Evolutionary conservation across 2,797 vertebrate genomes (phyloP).

Genomic region (Hydrocynus forskahlii): DNA sequence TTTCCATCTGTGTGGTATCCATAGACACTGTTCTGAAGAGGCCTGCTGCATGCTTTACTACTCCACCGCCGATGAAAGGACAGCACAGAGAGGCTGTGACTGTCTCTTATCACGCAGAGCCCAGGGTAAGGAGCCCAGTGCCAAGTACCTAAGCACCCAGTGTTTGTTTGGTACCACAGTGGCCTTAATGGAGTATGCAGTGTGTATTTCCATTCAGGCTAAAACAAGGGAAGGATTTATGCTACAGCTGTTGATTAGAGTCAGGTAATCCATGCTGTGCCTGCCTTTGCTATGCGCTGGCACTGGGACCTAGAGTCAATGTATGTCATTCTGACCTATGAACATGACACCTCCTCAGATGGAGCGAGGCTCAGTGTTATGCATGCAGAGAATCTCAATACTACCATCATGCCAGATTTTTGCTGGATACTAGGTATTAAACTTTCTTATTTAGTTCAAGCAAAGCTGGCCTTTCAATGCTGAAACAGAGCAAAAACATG

Average conservation of each 20-base stretch:
- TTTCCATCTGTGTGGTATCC: slow-evolving; percentile 37
- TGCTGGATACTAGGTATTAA: not conserved
- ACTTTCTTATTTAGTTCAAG: not conserved
- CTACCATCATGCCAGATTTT: not conserved
- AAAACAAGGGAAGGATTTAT: slow-evolving; percentile 61
- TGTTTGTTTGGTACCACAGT: slow-evolving; percentile 45
- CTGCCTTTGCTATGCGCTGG: slow-evolving; percentile 30
- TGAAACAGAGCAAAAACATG: not conserved
- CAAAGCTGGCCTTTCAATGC: not conserved
- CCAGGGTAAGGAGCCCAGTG: slow-evolving; percentile 32
- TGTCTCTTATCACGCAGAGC: slow-evolving; percentile 40
- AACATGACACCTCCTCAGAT: slow-evolving; percentile 40
- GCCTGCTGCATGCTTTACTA: slow-evolving; percentile 38
- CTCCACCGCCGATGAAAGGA: slow-evolving; percentile 13
- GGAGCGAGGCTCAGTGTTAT: not conserved
- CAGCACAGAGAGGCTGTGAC: slow-evolving; percentile 39
- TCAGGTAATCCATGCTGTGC: slow-evolving; percentile 42
- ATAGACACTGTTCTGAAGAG: slow-evolving; percentile 30
- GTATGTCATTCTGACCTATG: slow-evolving; percentile 31
- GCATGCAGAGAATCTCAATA: not conserved
- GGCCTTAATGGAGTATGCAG: slow-evolving; percentile 49
- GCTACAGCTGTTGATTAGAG: slow-evolving; percentile 63
- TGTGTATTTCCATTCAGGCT: slow-evolving; percentile 55
- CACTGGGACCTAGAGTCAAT: slow-evolving; percentile 18
- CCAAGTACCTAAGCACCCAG: slow-evolving; percentile 41